Evolutionary conservation across 2,113 vertebrate species (phyloP), one percentile per base, ranked within the genome.

Genomic region (Xenopus laevis): DNA sequence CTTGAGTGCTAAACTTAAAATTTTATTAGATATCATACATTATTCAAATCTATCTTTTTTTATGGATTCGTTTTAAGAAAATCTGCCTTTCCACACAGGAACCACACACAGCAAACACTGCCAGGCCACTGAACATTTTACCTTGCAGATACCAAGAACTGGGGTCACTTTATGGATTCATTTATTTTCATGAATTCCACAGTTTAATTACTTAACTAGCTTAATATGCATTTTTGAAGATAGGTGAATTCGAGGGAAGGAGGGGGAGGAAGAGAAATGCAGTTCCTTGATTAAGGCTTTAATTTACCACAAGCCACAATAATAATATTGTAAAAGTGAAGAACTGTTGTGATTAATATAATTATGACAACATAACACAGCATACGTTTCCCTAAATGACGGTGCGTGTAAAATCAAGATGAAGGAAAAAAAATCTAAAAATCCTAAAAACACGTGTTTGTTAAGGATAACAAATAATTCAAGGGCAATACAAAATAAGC

Each of bases 281-380:
- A 62, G 61, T 68, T 52, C 68, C 58, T 61, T 75, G 65, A 75
- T 75, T 75, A 75, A 75, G 65, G 57, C 73, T 68, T 75, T 75
- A 61, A 75, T 75, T 75, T 75, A 20, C 65, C 65, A 46, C 67
- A 74, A 75, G 15, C 65, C 65, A 46, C 67, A 74, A 75, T 75
- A 75, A 68, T 75, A 62, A 75, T 68, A 75, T 68, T 74, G 72
- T 74, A 75, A 75, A 68, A 75, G 65, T 63, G 65, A 75, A 75
- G 65, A 68, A 63, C 55, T 75, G 73, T 75, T 75, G 65, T 68
- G 73, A 75, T 75, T 68, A 75, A 75, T 68, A 69, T 68, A 75
- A 75, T 75, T 75, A 69, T 61, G 16, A 53, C 58, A 75, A 69
- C 73, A 75, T 62, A 68, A 68, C 46, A 55, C 65, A 69, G 65